Evolutionary conservation across 2,888 invertebrate genomes (phyloP), one percentile per base, ranked within the genome.

Genomic region (Zaprionus obscuricornis): DNA sequence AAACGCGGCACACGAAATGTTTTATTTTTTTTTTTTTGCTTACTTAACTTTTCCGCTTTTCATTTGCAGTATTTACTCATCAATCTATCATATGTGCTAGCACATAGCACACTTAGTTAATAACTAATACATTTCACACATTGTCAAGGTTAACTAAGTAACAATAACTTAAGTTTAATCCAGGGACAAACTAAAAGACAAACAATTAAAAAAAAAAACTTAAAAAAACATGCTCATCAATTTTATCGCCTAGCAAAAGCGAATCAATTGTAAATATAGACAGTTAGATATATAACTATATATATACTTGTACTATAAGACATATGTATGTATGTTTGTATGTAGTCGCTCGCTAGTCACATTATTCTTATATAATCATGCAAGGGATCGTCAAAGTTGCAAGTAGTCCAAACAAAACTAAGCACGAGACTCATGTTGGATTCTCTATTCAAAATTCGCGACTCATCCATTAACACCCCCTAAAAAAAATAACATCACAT

Each of bases 351-450:
- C 39, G 54, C 64, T 46, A 72, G 82, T 77, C 77, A 72, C 66
- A 84, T 84, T 84, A 34, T 46, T 68, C 70, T 79, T 79, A 56
- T 64, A 81, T 79, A 79, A 78, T 46, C 65, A 36, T 6, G 8
- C 18, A 14, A 18, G 40, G 40, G 10, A 54, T 27, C 29, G 27
- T 16, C 22, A 22, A 18, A 36, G 11, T 14, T 20, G 10, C 24
- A 40, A 16, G 16, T 22, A 39, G 47, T 67, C 70, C 45, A 42
- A 17, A 45, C 51, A 50, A 56, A 56, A 45, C 79, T 79, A 75
- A 83, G 77, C 77, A 83, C 84, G 77, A 78, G 77, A 78, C 77
- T 83, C 77, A 70, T 59, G 77, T 67, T 43, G 77, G 59, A 65
- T 72, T 69, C 56, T 45, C 64, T 49, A 50, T 18, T 42, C 55